A percentile compares a stretch with the other conserved stretches of the same genome.
phyloP scores from a whole-genome alignment of 2,113 vertebrate species.

The Notothenia rossii region DNA sequence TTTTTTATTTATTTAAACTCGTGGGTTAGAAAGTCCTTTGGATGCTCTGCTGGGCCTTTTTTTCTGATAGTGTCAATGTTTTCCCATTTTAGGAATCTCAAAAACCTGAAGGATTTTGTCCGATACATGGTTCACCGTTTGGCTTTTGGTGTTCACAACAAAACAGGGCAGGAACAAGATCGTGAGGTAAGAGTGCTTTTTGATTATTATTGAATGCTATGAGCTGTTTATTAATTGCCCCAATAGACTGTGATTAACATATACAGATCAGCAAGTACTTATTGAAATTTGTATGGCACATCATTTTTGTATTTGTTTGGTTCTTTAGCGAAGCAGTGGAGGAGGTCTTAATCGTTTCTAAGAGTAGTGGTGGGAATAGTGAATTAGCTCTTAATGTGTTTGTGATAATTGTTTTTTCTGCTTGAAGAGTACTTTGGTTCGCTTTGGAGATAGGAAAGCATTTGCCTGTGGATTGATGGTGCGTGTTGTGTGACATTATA shows the following conservation, averaged over 20 bases:
- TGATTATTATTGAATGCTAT: neutral
- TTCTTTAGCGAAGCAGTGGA: neutral
- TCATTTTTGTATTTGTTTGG: neutral
- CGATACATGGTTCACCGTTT: no score
- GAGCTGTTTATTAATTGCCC: neutral
- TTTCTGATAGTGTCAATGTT: neutral
- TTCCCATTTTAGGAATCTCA: neutral
- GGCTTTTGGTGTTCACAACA: neutral
- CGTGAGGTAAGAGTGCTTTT: neutral
- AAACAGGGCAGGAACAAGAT: neutral
- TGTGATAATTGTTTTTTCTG: slow-evolving; percentile 18
- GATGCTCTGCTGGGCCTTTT: neutral
- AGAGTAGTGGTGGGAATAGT: neutral
- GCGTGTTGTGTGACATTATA: neutral
- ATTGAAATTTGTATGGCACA: neutral
- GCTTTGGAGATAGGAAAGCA: neutral
- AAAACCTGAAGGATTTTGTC: neutral
- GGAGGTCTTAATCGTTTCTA: slow-evolving; percentile 1
- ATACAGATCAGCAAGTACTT: neutral
- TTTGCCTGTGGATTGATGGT: neutral
- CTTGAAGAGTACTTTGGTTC: slow-evolving; percentile 15
- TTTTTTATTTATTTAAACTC: no score
- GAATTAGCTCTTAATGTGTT: slow-evolving; percentile 34
- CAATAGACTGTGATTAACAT: neutral
- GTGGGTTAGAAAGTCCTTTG: neutral